These are phyloP conservation scores for Formica exsecta DNA, from an alignment of 1,140 invertebrate species.

Conservation along the genomic window DNA sequence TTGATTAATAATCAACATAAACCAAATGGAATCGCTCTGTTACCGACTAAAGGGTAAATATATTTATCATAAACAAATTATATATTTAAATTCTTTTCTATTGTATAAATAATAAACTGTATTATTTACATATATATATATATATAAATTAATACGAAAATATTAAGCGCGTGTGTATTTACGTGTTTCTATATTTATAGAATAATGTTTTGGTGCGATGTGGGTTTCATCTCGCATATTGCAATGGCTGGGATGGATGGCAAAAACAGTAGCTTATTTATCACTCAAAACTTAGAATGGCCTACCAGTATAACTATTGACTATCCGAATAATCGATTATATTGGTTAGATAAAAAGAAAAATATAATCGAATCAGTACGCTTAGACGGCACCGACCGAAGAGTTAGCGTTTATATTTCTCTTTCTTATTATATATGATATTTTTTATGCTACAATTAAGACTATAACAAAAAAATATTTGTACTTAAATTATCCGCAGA, in stretches of 20 bases:
- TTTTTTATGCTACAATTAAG: background rate
- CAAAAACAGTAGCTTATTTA: conserved; percentile 85
- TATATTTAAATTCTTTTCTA: background rate
- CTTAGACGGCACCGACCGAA: conserved; percentile 91
- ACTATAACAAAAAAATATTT: background rate
- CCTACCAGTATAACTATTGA: conserved; percentile 97
- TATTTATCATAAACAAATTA: background rate
- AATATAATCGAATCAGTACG: conserved; percentile 92
- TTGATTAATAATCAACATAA: conserved; percentile 88
- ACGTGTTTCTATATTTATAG: conserved; percentile 80
- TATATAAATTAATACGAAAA: conserved; percentile 24
- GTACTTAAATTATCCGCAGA: conserved; percentile 72
- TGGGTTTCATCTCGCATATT: conserved; percentile 91
- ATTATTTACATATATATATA: background rate
- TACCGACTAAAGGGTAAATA: conserved; percentile 88
- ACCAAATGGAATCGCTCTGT: conserved; percentile 89
- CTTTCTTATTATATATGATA: background rate
- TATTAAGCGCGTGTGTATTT: background rate
- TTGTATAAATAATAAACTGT: background rate
- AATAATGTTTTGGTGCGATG: conserved; percentile 95
- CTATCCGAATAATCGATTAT: conserved; percentile 91
- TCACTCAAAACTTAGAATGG: conserved; percentile 90
- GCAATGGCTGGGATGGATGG: conserved; percentile 95
- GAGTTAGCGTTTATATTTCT: conserved; percentile 74
- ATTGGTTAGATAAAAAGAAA: conserved; percentile 93